Conservation (phyloP, 2,797 vertebrate genomes). For the Helarctos malayanus region DNA sequence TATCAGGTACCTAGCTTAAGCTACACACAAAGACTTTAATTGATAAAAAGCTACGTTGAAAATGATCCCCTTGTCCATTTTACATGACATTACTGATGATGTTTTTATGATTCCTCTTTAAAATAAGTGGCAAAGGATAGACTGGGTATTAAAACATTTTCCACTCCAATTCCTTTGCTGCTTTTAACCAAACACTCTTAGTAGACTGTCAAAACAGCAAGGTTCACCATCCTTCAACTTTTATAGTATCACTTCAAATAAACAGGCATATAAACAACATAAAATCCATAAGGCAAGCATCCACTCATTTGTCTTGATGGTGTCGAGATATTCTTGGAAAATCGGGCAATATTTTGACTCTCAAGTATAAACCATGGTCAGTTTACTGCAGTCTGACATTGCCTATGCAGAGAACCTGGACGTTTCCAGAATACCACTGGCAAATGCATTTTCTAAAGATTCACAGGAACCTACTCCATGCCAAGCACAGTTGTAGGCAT, state of each 20-base stretch:
- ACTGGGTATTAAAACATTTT: conserved; percentile 13
- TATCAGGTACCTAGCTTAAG: not conserved
- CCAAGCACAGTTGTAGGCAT: not conserved
- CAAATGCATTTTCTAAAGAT: not conserved
- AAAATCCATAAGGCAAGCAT: conserved; percentile 39
- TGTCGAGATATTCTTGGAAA: not conserved
- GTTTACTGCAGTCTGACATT: not conserved
- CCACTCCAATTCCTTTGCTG: not conserved
- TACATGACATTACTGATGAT: conserved; percentile 16
- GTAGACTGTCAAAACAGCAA: conserved; percentile 15
- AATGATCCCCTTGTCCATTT: not conserved
- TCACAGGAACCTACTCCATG: not conserved
- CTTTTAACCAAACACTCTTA: conserved; percentile 38
- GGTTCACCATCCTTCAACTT: not conserved
- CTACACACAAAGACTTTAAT: not conserved
- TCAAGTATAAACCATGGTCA: not conserved
- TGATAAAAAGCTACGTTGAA: not conserved
- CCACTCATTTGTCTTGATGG: not conserved
- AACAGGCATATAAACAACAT: not conserved
- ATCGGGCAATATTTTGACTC: not conserved
- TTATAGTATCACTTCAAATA: conserved; percentile 5
- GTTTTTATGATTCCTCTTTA: conserved; percentile 23
- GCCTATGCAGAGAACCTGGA: not conserved
- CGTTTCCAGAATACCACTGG: not conserved
- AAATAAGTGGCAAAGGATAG: not conserved